Evolutionary conservation across 2,888 invertebrate genomes (phyloP), one percentile per base, ranked within the genome.

Genomic region (Carcina quercana): DNA sequence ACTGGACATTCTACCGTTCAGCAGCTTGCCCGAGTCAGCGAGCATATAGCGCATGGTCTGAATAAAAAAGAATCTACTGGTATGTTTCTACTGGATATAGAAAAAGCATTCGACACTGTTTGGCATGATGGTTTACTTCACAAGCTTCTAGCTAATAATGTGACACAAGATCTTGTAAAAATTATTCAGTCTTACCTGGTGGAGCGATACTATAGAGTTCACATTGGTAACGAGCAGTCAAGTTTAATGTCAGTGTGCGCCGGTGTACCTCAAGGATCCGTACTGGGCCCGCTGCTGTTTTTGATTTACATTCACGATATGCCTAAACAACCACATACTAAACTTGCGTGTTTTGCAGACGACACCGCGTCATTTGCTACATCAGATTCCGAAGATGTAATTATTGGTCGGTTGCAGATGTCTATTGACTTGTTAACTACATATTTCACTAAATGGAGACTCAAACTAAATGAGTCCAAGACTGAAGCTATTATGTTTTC

Each of bases 351-450:
- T 10, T 38, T 30, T 20, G 38, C 38, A 3, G 38, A 38, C 15
- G 38, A 38, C 20, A 38, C 38, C 1, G 38, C 38, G 1, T 38
- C 32, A n/a, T n/a, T n/a, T n/a, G n/a, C n/a, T n/a, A 35, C 35
- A 3, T 30, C 38, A 1, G 32, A 32, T 4, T 13, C 7, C 5
- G 38, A 38, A 1, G 25, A 35, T 10, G 8, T 38, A 3, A 12
- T 38, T 10, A 27, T 35, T 3, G 32, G 34, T 8, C 15, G 34
- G 6, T 22, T 32, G 2, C 38, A 38, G 15, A 12, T 38, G 10
- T 28, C 38, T 1, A 8, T 38, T 13, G 35, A 35, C 3, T 3
- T 29, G 4, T 26, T 38, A 3, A 11, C 10, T 5, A 24, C 14
- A 1, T 38, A 10, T 14, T 34, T 38, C 15, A 28, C 21, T 1